These are phyloP conservation scores for Stigmatopora argus DNA, from an alignment of 2,113 vertebrate genomes.

Conservation along the genomic window DNA sequence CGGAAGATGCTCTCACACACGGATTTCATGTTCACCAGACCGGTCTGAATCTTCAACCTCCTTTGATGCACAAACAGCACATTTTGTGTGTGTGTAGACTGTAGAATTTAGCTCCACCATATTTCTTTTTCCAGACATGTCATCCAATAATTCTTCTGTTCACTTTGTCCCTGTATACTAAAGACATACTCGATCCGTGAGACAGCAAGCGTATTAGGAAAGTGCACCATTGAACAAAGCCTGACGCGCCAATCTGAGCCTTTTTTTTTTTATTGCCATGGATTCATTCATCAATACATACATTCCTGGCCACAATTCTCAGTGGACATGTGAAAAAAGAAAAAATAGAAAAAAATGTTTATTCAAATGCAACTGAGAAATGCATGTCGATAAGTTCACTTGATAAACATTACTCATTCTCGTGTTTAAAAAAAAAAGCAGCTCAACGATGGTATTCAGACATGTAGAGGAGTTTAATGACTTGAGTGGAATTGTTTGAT, in stretches of 20 bases:
- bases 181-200: constrained; percentile 23
- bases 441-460: no score
- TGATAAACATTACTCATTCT: background rate
- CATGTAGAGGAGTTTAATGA: background rate
- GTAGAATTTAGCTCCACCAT: constrained; percentile 19
- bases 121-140: constrained; percentile 23
- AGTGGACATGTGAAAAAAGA: constrained; percentile 5
- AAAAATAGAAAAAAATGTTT: background rate
- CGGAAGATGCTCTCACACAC: constrained; percentile 18
- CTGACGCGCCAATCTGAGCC: background rate
- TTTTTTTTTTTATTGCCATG: background rate
- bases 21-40: constrained; percentile 20
- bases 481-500: background rate
- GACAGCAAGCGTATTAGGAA: constrained; percentile 20
- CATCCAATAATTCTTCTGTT: constrained; percentile 37
- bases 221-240: constrained; percentile 46
- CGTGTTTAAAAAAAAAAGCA: background rate
- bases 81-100: background rate
- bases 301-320: constrained; percentile 12
- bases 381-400: background rate
- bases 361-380: background rate
- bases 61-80: constrained; percentile 11
- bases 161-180: constrained; percentile 5
- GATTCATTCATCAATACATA: constrained; percentile 45
- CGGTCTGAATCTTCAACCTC: constrained; percentile 18